Evolutionary conservation across 2,113 vertebrate genomes (phyloP).

Genomic region (Thinocorus orbignyianus): DNA sequence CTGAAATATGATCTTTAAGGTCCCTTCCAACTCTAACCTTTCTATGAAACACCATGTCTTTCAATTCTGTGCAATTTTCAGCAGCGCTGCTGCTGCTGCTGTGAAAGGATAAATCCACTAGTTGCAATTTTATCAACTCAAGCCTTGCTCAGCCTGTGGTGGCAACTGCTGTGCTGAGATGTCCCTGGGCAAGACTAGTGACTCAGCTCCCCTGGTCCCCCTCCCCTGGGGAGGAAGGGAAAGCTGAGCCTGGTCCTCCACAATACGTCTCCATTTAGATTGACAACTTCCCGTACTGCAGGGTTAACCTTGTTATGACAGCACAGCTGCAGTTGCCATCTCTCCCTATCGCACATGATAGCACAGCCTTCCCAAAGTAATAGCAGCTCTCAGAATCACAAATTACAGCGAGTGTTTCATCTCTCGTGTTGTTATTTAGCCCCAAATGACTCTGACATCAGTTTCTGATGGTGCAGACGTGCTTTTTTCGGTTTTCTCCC

Average conservation of each 20-base stretch:
- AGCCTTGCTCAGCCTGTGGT: background rate
- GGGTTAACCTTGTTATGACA: constrained; percentile 51
- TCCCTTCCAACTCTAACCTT: background rate
- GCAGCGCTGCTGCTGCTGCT: accelerated
- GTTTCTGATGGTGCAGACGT: background rate
- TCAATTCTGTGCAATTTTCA: background rate
- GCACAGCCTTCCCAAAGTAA: background rate
- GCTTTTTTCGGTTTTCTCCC: background rate
- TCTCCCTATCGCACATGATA: background rate
- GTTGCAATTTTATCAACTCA: background rate
- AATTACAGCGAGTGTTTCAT: background rate
- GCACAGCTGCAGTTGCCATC: constrained; percentile 43
- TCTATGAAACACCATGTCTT: background rate
- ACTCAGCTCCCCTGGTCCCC: background rate
- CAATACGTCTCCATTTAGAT: background rate
- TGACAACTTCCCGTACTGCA: background rate
- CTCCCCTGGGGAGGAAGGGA: background rate
- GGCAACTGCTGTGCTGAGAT: background rate
- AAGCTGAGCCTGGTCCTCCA: background rate
- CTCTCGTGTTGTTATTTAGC: background rate
- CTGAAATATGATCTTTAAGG: background rate
- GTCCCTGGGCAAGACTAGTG: background rate
- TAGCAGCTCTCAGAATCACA: background rate
- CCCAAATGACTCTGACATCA: background rate
- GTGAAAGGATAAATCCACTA: background rate